Conservation (phyloP, 2,113 vertebrate genomes). For the Saguinus imperator region DNA sequence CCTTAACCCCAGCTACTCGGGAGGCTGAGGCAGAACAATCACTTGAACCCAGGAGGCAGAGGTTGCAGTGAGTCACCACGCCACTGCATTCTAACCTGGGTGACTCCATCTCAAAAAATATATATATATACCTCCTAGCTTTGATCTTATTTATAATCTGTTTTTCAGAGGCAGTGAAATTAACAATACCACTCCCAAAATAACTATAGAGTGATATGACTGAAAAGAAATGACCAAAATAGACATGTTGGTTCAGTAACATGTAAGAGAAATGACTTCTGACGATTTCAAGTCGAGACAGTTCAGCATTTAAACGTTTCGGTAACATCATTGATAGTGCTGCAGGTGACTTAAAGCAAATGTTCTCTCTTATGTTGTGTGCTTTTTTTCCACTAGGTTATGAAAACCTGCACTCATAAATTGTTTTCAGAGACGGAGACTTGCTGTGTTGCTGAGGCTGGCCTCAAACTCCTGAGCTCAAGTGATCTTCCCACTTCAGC, state of each 20-base stretch:
- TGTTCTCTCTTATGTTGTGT: neutral
- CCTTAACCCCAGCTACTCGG: no score
- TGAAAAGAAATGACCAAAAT: neutral
- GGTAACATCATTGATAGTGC: neutral
- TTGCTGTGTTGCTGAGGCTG: neutral
- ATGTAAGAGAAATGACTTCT: neutral
- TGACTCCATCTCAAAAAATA: no score
- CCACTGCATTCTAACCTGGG: no score
- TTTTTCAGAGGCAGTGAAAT: neutral
- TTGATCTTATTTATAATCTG: constrained; percentile 29
- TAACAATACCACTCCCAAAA: neutral
- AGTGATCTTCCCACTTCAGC: neutral
- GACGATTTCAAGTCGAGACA: neutral
- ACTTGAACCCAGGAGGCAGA: no score
- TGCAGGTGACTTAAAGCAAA: neutral
- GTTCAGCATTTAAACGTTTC: neutral
- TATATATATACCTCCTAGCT: neutral
- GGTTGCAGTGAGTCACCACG: no score
- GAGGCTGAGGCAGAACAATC: no score
- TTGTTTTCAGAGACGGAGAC: neutral
- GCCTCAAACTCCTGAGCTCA: neutral
- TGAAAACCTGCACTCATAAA: neutral
- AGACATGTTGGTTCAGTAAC: neutral
- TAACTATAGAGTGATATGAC: neutral
- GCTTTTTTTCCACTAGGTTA: neutral